These are phyloP conservation scores for Cotesia typhae DNA, from an alignment of 1,140 invertebrate genomes.

Conservation along the genomic window DNA sequence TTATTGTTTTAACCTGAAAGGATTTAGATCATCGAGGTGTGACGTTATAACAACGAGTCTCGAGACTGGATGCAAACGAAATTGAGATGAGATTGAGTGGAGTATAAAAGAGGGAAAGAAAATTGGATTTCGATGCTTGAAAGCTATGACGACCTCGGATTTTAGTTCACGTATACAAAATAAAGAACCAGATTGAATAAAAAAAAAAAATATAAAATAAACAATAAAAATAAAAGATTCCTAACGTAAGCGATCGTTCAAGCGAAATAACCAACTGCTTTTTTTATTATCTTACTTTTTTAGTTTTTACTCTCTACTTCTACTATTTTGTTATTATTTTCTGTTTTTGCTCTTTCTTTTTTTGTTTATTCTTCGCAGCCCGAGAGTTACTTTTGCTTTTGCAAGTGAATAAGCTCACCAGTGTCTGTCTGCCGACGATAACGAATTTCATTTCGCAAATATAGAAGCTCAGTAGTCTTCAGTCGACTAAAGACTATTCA, in stretches of 20 bases:
- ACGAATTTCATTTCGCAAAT: conserved; percentile 21
- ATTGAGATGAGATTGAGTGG: conserved; percentile 8
- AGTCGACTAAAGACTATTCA: conserved; percentile 14
- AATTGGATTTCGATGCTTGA: conserved; percentile 23
- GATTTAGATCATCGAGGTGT: conserved; percentile 3
- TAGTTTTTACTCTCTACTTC: not conserved
- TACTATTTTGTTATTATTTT: not conserved
- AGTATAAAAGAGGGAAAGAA: conserved; percentile 1
- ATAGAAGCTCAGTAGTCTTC: conserved; percentile 1
- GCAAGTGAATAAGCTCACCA: conserved; percentile 11
- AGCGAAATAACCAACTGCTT: conserved; percentile 21
- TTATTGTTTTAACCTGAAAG: not conserved
- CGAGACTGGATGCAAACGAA: conserved; percentile 4
- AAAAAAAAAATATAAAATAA: conserved; percentile 1
- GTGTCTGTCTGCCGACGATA: conserved; percentile 31
- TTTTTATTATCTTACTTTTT: not conserved
- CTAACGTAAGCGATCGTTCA: conserved; percentile 8
- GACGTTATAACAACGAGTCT: not conserved
- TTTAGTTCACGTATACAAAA: conserved; percentile 5
- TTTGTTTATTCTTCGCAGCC: not conserved
- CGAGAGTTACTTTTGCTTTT: not conserved
- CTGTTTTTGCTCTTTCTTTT: not conserved
- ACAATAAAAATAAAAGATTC: conserved; percentile 13
- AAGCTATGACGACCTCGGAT: conserved; percentile 6
- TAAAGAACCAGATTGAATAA: not conserved